Evolutionary conservation across 1,140 invertebrate species (phyloP).

Genomic region (Zophobas atratus): DNA sequence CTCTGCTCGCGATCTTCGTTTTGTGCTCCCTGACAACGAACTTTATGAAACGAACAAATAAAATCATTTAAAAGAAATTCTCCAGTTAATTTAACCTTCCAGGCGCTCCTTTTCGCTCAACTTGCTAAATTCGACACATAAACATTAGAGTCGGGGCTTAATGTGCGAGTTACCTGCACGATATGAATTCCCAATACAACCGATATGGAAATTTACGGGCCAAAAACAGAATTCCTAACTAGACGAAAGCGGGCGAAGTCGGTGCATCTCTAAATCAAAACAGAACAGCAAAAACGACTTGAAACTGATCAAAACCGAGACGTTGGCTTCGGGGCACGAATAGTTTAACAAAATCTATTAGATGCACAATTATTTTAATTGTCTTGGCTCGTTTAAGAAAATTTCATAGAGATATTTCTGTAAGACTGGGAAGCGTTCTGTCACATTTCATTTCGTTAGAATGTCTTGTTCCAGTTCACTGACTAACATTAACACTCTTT

Average conservation of each 20-base stretch:
- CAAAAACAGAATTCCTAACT: slow-evolving; percentile 27
- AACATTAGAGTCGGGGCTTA: neutral
- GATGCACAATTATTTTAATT: too few relatives aligned
- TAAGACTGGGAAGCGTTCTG: too few relatives aligned
- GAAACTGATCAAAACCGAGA: too few relatives aligned
- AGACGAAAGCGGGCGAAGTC: slow-evolving; percentile 15
- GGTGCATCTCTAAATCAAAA: slow-evolving; percentile 15
- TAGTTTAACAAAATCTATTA: too few relatives aligned
- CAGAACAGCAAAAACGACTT: slow-evolving; percentile 1
- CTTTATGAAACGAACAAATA: neutral
- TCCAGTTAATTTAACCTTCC: neutral
- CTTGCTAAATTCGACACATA: neutral
- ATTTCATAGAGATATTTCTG: too few relatives aligned
- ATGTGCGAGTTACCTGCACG: neutral
- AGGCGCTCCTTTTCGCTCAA: too few relatives aligned
- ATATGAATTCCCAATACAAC: slow-evolving; percentile 21
- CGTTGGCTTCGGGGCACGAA: too few relatives aligned
- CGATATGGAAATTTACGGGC: slow-evolving; percentile 30
- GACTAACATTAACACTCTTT: too few relatives aligned
- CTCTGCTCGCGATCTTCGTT: neutral
- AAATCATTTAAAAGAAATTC: neutral
- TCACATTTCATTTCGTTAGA: too few relatives aligned
- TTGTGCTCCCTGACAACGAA: neutral
- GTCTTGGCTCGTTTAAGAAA: too few relatives aligned
- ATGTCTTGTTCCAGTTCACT: too few relatives aligned